phyloP scores from a whole-genome alignment of 2,113 vertebrate genomes.

The Myocastor coypus region DNA sequence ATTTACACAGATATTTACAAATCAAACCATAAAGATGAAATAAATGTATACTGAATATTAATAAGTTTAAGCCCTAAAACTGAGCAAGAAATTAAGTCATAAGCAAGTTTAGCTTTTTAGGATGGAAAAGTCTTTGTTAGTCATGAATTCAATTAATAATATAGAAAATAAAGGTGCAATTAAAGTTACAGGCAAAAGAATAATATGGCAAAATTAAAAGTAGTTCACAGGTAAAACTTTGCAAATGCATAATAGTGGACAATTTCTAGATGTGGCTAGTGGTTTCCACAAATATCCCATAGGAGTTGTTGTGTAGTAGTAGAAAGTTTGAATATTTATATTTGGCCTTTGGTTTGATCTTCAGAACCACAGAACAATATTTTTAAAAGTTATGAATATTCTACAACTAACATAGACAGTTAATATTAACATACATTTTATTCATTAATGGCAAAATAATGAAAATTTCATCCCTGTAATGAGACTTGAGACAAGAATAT shows the following conservation, averaged over 20 bases:
- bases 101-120: not conserved
- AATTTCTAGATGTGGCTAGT: not conserved
- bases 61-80: not conserved
- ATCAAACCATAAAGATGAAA: too few species aligned
- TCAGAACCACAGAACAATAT: not conserved
- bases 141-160: slow-evolving; percentile 14
- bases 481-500: not conserved
- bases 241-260: not conserved
- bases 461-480: not conserved
- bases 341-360: not conserved
- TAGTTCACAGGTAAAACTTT: not conserved
- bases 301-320: not conserved
- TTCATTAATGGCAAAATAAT: not conserved
- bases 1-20: too few species aligned
- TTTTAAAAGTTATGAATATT: not conserved
- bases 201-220: not conserved
- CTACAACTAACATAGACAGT: not conserved
- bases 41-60: not conserved
- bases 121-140: not conserved
- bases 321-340: not conserved
- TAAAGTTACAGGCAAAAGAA: not conserved
- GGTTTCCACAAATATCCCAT: not conserved
- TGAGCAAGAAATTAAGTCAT: not conserved
- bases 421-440: not conserved
- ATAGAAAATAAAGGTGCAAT: not conserved